Base-by-base conservation (phyloP, 2,113 vertebrate species). In the Helogale parvula region DNA sequence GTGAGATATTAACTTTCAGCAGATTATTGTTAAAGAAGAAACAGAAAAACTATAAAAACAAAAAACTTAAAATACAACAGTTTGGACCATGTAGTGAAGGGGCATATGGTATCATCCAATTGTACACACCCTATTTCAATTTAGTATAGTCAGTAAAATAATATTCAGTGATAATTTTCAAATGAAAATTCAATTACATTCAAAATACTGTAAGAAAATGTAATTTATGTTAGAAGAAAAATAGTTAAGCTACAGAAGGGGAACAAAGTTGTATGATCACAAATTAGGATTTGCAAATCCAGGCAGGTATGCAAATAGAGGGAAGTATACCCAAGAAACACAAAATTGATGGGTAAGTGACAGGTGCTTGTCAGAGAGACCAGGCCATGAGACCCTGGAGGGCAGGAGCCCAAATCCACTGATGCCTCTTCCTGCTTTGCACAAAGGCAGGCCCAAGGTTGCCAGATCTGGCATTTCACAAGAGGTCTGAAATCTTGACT, bases 101-200 rank as follows among this genome's bases (percentile, higher is more conserved):
- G 33, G 38, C 38, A 76, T 72, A 87, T 13, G 45, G 71, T 81
- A 82, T 45, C 60, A 89, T 5, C 12, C n/a, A 92, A 47, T 11
- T 93, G 79, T 83, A 79, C 21, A 76, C 65, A 31, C 14, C 29
- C 68, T 83, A 74, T 7, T 31, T 63, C 41, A 89, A 63, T 94
- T 79, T 93, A 87, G 29, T 79, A 88, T 0, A 94, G 29, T 19
- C n/a, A 96, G 19, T 95, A 82, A 97, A 91, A 96, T 86, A 95
- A 87, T 57, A 77, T 90, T 90, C 57, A 76, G 50, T 35, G 38
- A 88, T 35, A 25, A 79, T 89, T 92, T 50, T 54, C 47, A 94
- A 31, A 89, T 81, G 23, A 96, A 96, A 94, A 92, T 45, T 69
- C 50, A 65, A 82, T 81, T 82, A 76, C 69, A 95, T 90, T 82